phyloP scores from a whole-genome alignment of 2,888 invertebrate species.

The Xestobium rufovillosum region DNA sequence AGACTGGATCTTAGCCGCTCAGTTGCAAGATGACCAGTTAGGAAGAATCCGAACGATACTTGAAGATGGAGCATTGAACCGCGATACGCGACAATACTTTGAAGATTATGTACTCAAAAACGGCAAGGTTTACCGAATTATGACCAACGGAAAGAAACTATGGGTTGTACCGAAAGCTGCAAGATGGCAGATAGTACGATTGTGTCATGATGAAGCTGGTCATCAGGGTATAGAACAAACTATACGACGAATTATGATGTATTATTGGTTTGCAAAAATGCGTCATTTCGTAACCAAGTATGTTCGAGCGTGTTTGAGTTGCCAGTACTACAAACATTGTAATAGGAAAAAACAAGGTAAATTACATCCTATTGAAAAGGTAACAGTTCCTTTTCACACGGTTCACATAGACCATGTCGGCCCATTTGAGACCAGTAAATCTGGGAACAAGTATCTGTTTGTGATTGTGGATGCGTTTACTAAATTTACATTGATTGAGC shows the following conservation, averaged over 20 bases:
- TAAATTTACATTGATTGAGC: too few relatives aligned
- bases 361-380: slow-evolving; percentile 29
- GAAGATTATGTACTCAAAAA: slow-evolving; percentile 18
- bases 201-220: slow-evolving; percentile 23
- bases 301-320: slow-evolving; percentile 29
- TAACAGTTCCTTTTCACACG: too few relatives aligned
- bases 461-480: too few relatives aligned
- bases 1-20: too few relatives aligned
- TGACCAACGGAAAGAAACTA: too few relatives aligned
- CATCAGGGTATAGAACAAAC: slow-evolving; percentile 22
- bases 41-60: too few relatives aligned
- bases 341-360: slow-evolving; percentile 25
- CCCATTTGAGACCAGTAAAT: too few relatives aligned
- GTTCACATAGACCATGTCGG: too few relatives aligned
- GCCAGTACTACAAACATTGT: too few relatives aligned
- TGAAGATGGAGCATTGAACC: slow-evolving; percentile 7
- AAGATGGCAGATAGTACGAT: slow-evolving; percentile 21
- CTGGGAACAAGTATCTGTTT: too few relatives aligned
- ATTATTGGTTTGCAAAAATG: slow-evolving; percentile 25
- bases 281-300: slow-evolving; percentile 28
- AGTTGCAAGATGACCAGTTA: too few relatives aligned
- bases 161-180: slow-evolving; percentile 21
- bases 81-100: slow-evolving; percentile 22
- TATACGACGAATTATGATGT: slow-evolving; percentile 14
- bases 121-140: too few relatives aligned